Evolutionary conservation across 2,888 invertebrate genomes (phyloP).

Genomic region (Lasius platythorax): DNA sequence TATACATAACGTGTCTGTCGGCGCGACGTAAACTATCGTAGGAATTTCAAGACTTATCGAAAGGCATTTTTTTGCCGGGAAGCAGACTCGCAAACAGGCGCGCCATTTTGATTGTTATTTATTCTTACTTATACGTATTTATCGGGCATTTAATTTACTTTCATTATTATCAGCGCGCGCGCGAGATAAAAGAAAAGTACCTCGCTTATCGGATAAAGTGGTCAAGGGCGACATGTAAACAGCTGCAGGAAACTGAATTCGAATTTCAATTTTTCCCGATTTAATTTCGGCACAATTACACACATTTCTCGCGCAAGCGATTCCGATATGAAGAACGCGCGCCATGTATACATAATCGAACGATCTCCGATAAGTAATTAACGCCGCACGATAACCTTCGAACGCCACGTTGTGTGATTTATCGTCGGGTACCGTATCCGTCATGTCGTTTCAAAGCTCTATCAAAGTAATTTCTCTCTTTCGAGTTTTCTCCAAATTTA

Average conservation of each 20-base stretch:
- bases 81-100: slow-evolving; percentile 10
- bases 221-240: slow-evolving; percentile 51
- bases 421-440: slow-evolving; percentile 65
- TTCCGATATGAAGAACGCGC: slow-evolving; percentile 24
- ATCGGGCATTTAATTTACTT: slow-evolving; percentile 46
- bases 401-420: slow-evolving; percentile 63
- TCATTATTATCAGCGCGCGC: slow-evolving; percentile 43
- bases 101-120: slow-evolving; percentile 43
- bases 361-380: slow-evolving; percentile 64
- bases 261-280: not conserved
- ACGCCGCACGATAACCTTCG: slow-evolving; percentile 76
- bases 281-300: not conserved
- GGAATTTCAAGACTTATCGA: slow-evolving; percentile 6
- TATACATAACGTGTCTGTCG: not conserved
- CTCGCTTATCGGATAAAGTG: slow-evolving; percentile 49
- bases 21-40: not conserved
- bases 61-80: slow-evolving; percentile 18
- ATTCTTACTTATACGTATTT: slow-evolving; percentile 13
- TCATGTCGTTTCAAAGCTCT: slow-evolving; percentile 29
- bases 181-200: slow-evolving; percentile 17
- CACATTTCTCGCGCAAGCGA: not conserved
- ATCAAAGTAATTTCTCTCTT: not conserved
- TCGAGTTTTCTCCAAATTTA: not conserved
- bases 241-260: slow-evolving; percentile 3
- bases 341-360: slow-evolving; percentile 61